Evolutionary conservation across 1,140 invertebrate species (phyloP).

Genomic region (Philotrypesis tridentata): DNA sequence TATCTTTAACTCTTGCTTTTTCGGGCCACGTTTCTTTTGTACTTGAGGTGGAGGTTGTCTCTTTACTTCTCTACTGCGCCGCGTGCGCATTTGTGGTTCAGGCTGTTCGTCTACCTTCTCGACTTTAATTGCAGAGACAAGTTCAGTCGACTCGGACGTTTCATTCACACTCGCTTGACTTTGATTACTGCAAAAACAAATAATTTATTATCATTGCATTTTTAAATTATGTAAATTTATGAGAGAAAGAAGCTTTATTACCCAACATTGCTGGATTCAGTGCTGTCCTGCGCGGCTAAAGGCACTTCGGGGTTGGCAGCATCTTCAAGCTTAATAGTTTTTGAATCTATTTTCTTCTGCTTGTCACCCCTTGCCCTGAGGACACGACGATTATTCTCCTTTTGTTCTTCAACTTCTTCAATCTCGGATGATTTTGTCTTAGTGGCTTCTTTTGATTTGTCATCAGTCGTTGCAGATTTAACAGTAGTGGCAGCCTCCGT

Average conservation of each 20-base stretch:
- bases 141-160: background rate
- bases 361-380: constrained; percentile 44
- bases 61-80: constrained; percentile 64
- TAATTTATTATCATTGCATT: background rate
- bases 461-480: constrained; percentile 14
- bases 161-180: constrained; percentile 27
- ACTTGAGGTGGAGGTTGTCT: constrained; percentile 58
- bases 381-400: constrained; percentile 26
- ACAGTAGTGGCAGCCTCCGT: background rate
- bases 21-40: constrained; percentile 59
- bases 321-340: constrained; percentile 42
- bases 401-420: constrained; percentile 39
- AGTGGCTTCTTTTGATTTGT: background rate
- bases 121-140: constrained; percentile 17
- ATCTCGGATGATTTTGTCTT: constrained; percentile 17
- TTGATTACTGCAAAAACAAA: constrained; percentile 13
- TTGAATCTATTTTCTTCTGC: constrained; percentile 32
- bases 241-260: background rate
- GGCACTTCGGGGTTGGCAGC: constrained; percentile 43
- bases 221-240: background rate
- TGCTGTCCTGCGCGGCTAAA: constrained; percentile 16
- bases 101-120: constrained; percentile 29
- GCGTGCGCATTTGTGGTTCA: constrained; percentile 57
- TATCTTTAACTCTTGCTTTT: constrained; percentile 63
- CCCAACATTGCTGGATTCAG: constrained; percentile 15